Conservation (phyloP, 2,797 vertebrate species). For the Aulostomus chinensis region DNA sequence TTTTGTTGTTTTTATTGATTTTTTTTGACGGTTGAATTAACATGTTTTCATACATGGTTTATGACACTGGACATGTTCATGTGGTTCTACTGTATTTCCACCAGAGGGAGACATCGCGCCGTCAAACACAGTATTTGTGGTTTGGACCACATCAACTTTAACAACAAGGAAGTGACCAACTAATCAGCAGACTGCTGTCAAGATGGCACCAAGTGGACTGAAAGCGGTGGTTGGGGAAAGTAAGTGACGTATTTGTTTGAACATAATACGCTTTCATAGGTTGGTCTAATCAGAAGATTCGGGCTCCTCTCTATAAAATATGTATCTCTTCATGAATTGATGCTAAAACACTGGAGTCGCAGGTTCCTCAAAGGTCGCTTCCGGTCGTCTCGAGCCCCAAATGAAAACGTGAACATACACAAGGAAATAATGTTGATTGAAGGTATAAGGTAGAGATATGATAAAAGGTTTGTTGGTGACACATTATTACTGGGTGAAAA, state of each 20-base stretch:
- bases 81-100: not conserved
- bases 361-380: not conserved
- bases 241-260: constrained; percentile 60
- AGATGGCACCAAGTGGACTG: constrained; percentile 84
- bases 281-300: not conserved
- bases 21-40: too few relatives aligned
- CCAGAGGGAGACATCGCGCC: constrained; percentile 21
- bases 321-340: too few relatives aligned
- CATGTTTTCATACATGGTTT: too few relatives aligned
- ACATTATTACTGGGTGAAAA: too few relatives aligned
- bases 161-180: constrained; percentile 70
- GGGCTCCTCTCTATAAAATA: too few relatives aligned
- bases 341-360: not conserved
- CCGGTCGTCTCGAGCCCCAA: too few relatives aligned
- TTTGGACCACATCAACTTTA: not conserved
- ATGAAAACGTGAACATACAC: too few relatives aligned
- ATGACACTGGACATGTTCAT: too few relatives aligned
- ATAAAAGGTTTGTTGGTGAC: too few relatives aligned
- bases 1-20: too few relatives aligned
- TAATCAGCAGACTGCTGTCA: constrained; percentile 53
- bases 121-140: not conserved
- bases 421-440: too few relatives aligned
- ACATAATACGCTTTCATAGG: not conserved
- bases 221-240: constrained; percentile 83
- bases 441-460: too few relatives aligned